Evolutionary conservation across 2,113 vertebrate genomes (phyloP), one percentile per base, ranked within the genome.

Genomic region (Struthio camelus): DNA sequence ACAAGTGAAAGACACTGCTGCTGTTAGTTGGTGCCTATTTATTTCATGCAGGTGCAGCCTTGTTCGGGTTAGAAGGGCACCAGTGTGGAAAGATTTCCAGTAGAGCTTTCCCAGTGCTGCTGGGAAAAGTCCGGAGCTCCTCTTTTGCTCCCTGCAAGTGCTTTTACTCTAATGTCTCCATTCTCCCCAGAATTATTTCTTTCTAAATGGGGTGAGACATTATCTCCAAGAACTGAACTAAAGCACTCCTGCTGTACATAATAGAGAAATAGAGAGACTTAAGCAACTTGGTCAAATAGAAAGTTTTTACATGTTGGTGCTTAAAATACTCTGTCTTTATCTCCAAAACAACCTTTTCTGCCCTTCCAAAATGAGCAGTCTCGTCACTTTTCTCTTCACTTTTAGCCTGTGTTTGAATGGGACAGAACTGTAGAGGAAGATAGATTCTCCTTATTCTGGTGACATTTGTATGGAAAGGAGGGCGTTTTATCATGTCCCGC

Each of bases 401-500:
- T 94, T 77, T 70, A 44, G 58, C 75, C 20, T 76, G 42, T 85
- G 67, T 94, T 95, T 96, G 84, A 97, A 91, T 73, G 76, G 80
- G 69, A 79, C 51, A 82, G 66, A 94, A 95, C 69, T 82, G 30
- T 40, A 94, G 59, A 93, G 62, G n/a, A 62, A 96, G 72, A 97
- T 56, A 94, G 40, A 80, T 27, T 96, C 93, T 95, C 82, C 87
- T 96, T 96, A 87, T 93, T 53, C 69, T 58, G 2, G 58, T 91
- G 73, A 95, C 34, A 90, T 93, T 97, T 96, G 97, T 91, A 95
- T 80, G 36, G 54, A 82, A 94, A 97, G 78, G 89, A 97, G 76
- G 71, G 66, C 81, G 78, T 96, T 97, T 97, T 88, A 78, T 96
- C 59, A 36, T 81, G 89, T 70, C 72, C 58, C 96, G 17, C 58